Percentiles rank a stretch among this genome's conserved stretches.
Evolutionary conservation across 2,888 invertebrate genomes (phyloP).

Genomic region (Pomacea canaliculata): DNA sequence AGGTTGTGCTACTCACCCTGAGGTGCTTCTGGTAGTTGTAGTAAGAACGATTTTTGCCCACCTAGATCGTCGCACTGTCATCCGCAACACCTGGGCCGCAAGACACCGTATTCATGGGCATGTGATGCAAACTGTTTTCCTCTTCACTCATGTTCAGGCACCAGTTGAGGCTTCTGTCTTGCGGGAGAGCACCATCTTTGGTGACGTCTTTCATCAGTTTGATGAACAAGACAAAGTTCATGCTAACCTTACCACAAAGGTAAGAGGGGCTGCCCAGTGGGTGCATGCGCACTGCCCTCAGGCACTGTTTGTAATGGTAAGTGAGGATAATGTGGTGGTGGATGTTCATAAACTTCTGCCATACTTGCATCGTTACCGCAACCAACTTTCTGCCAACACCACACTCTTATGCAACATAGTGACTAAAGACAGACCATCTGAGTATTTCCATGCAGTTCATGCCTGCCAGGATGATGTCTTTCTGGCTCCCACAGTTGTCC

Average conservation of each 20-base stretch:
- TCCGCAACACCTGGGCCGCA: conserved; percentile 32
- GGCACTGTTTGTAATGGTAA: conserved; percentile 30
- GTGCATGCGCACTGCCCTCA: conserved; percentile 29
- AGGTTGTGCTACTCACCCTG: conserved; percentile 28
- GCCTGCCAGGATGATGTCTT: conserved; percentile 35
- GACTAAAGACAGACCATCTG: conserved; percentile 10
- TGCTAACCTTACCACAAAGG: conserved; percentile 30
- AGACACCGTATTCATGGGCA: conserved; percentile 26
- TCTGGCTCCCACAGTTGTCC: conserved; percentile 32
- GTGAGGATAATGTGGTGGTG: conserved; percentile 38
- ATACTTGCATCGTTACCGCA: conserved; percentile 24
- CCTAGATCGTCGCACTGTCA: conserved; percentile 34
- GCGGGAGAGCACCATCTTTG: conserved; percentile 24
- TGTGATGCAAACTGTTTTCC: conserved; percentile 24
- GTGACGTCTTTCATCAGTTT: conserved; percentile 31
- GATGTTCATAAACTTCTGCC: conserved; percentile 40
- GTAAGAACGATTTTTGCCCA: conserved; percentile 35
- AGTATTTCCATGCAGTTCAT: background rate
- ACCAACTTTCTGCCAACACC: conserved; percentile 16
- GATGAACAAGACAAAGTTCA: conserved; percentile 18
- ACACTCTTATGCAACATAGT: conserved; percentile 34
- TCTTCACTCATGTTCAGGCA: conserved; percentile 27
- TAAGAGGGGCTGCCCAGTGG: conserved; percentile 30
- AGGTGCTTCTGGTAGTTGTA: conserved; percentile 32
- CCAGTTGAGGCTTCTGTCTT: conserved; percentile 28